A percentile compares a stretch with the other conserved stretches of the same genome.
These are phyloP conservation scores for Condylura cristata DNA, from an alignment of 2,113 vertebrate genomes.

Conservation along the genomic window DNA sequence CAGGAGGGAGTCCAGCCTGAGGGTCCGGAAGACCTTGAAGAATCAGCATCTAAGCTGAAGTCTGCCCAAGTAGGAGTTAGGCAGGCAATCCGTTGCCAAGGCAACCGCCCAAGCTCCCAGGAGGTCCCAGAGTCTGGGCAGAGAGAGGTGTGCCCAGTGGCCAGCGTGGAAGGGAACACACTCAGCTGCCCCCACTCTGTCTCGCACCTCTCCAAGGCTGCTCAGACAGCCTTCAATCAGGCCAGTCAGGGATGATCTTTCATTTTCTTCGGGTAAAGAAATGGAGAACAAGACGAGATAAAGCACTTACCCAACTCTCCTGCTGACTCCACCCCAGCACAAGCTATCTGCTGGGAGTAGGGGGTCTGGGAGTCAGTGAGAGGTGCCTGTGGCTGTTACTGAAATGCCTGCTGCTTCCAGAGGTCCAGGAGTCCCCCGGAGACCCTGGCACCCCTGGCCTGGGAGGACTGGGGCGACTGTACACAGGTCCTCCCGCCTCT, in stretches of 20 bases:
- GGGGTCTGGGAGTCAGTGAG: background rate
- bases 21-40: background rate
- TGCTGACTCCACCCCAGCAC: no score
- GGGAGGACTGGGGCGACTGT: background rate
- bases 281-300: background rate
- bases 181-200: background rate
- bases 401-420: no score
- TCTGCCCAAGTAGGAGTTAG: background rate
- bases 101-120: background rate
- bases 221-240: background rate
- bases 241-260: background rate
- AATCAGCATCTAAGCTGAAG: background rate
- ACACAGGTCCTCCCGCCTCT: background rate
- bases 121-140: background rate
- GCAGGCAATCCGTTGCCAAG: background rate
- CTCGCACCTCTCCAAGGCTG: background rate
- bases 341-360: background rate
- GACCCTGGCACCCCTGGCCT: background rate
- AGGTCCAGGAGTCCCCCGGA: background rate
- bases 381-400: fast-evolving
- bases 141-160: background rate
- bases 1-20: background rate
- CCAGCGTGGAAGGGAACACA: background rate
- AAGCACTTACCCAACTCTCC: background rate
- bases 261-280: background rate